A percentile compares a stretch with the other conserved stretches of the same genome.
phyloP scores from a whole-genome alignment of 2,113 vertebrate genomes.

The Xerus inauris region DNA sequence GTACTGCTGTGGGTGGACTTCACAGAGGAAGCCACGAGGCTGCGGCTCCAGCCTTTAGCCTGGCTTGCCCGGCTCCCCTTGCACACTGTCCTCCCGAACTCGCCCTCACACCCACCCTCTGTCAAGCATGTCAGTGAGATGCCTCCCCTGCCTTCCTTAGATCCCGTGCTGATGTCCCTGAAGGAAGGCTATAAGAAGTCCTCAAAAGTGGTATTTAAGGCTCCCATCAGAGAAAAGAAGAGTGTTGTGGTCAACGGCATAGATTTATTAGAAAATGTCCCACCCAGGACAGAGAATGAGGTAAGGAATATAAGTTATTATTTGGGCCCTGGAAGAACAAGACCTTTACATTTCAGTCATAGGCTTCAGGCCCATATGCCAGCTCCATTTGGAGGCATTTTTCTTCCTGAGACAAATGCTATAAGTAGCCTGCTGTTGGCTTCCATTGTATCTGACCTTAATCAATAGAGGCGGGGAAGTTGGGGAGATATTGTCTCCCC shows the following conservation, averaged over 20 bases:
- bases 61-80: not conserved
- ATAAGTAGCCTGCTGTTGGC: not conserved
- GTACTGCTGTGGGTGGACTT: conserved; percentile 78
- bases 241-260: conserved; percentile 95
- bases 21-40: not conserved
- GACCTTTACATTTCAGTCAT: conserved; percentile 1
- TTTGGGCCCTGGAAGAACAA: not conserved
- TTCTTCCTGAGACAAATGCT: conserved; percentile 55
- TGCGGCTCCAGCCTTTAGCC: accelerated
- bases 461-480: not conserved
- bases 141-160: conserved; percentile 81
- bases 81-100: not conserved
- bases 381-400: not conserved
- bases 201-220: conserved; percentile 94
- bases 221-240: conserved; percentile 94
- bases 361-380: not conserved
- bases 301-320: conserved; percentile 79
- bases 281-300: conserved; percentile 97
- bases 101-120: not conserved
- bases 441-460: conserved; percentile 42
- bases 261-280: conserved; percentile 96
- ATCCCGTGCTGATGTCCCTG: conserved; percentile 96
- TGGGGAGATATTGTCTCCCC: not conserved
- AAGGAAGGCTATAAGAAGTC: conserved; percentile 95
- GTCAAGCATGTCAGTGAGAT: not conserved